Evolutionary conservation across 2,888 invertebrate species (phyloP), one percentile per base, ranked within the genome.

Genomic region (Hemaris fuciformis): DNA sequence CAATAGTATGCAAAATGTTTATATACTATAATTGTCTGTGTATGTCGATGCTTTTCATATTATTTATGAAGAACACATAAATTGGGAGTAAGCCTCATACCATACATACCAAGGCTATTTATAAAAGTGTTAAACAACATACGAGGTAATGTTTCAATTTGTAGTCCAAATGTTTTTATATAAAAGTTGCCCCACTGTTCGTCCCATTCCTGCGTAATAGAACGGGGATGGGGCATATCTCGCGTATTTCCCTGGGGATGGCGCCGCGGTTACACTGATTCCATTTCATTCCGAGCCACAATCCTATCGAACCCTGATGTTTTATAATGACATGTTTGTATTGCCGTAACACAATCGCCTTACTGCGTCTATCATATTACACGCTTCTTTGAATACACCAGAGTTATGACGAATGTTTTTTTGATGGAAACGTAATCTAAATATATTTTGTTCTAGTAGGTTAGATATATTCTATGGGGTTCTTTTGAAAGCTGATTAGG

Each of bases 231-330:
- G 25, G 27, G 57, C 57, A 38, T 61, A 57, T 58, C 57, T 23
- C 34, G 23, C 22, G 64, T 64, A 66, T 66, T 66, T 66, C 66
- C 66, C 66, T 53, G 46, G 64, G 66, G 64, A 64, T 27, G 43
- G 34, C 42, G 43, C 34, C 56, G 58, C 59, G 59, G 63, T 61
- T 59, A 60, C 66, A 64, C 58, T 62, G 64, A 64, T 66, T 64
- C 60, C 53, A 63, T 62, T 58, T 60, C 59, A 62, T 61, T 62
- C 59, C 61, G 34, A 56, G 45, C 59, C 43, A 62, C 62, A 62
- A 62, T 62, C 43, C 57, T 59, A 62, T 60, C 57, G 62, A 57
- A 45, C 31, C 31, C 46, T 57, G 57, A 62, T 62, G 56, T 62
- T 62, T 62, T 62, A 56, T 62, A 62, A 62, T 56, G 42, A 56